These are phyloP conservation scores for Dryomyza anilis DNA, from an alignment of 2,888 invertebrate genomes.

Conservation along the genomic window DNA sequence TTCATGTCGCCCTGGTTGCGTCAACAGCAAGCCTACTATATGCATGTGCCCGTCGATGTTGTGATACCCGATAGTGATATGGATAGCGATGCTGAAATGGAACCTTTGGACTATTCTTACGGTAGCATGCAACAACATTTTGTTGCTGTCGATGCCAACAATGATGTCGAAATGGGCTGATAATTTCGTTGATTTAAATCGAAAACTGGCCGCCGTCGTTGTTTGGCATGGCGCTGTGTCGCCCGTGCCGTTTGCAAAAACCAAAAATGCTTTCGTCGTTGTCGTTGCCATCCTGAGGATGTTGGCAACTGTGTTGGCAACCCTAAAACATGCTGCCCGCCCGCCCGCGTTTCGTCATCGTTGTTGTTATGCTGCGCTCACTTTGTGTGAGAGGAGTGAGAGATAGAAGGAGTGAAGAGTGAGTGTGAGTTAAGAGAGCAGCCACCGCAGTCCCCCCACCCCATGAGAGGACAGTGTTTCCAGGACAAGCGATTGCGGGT, in stretches of 20 bases:
- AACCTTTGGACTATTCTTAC: slow-evolving; percentile 46
- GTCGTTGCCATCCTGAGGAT: no score
- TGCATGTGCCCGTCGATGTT: slow-evolving; percentile 52
- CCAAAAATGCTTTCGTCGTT: no score
- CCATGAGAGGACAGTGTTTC: no score
- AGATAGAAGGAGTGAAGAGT: no score
- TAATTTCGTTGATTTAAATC: not conserved
- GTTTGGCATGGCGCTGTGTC: not conserved
- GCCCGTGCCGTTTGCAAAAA: slow-evolving; percentile 6
- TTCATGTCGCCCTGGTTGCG: slow-evolving; percentile 53
- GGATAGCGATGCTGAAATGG: slow-evolving; percentile 33
- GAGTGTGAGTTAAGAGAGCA: no score
- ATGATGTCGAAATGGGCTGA: slow-evolving; percentile 47
- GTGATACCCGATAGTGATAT: slow-evolving; percentile 50
- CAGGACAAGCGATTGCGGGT: no score
- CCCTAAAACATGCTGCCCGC: no score
- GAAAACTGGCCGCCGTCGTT: not conserved
- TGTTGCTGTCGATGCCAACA: not conserved
- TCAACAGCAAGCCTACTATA: slow-evolving; percentile 50
- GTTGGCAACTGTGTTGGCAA: no score
- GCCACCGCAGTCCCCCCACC: no score
- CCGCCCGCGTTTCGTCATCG: no score
- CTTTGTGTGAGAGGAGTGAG: no score
- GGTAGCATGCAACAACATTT: slow-evolving; percentile 28
- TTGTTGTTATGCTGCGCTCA: no score